Evolutionary conservation across 2,113 vertebrate species (phyloP).

Genomic region (Apistogramma diplotaenia): DNA sequence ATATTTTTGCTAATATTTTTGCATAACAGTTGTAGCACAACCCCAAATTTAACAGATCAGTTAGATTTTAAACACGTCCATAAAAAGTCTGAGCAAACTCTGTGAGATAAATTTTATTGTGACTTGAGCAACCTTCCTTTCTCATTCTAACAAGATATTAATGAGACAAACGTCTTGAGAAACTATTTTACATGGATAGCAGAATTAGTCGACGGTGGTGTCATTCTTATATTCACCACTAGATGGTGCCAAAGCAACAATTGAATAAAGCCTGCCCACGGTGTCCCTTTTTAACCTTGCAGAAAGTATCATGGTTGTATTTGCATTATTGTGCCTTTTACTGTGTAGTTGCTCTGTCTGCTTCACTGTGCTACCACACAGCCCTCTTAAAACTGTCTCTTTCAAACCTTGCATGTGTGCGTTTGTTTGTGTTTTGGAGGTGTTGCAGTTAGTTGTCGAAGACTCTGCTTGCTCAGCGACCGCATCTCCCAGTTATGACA

Average conservation of each 20-base stretch:
- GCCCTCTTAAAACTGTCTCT: not conserved
- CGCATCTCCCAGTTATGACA: not conserved
- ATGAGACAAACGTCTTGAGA: not conserved
- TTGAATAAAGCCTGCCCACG: not conserved
- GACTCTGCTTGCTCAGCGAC: not conserved
- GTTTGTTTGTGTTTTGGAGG: slow-evolving; percentile 38
- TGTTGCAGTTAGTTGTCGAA: slow-evolving; percentile 5
- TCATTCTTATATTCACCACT: slow-evolving; percentile 4
- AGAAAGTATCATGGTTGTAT: not conserved
- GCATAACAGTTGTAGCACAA: not conserved
- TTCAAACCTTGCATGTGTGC: not conserved
- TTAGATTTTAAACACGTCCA: not conserved
- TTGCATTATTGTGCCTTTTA: not conserved
- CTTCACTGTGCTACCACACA: too few relatives aligned
- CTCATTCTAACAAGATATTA: not conserved
- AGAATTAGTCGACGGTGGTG: not conserved
- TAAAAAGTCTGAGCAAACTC: not conserved
- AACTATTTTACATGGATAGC: not conserved
- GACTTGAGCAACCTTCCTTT: not conserved
- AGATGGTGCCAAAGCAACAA: slow-evolving; percentile 13
- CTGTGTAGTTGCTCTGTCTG: not conserved
- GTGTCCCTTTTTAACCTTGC: not conserved
- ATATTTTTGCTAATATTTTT: not conserved
- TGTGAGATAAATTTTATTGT: too few relatives aligned
- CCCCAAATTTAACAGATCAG: not conserved